Evolutionary conservation across 2,797 vertebrate genomes (phyloP), one percentile per base, ranked within the genome.

Genomic region (Coreius guichenoti): DNA sequence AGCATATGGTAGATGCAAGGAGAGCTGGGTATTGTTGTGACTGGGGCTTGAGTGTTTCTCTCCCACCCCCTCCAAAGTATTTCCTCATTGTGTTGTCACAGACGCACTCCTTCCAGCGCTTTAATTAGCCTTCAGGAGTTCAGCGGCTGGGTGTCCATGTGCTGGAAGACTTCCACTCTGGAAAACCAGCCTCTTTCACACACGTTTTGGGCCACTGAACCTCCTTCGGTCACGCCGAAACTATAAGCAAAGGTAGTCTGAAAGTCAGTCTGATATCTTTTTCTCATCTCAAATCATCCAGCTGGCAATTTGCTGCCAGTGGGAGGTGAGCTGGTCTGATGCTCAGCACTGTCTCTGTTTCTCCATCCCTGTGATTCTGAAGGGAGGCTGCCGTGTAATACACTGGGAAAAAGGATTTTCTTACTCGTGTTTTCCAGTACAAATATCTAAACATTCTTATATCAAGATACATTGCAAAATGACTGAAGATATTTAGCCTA

Each of bases 81-180:
- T 95, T 94, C 94, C 95, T 95, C 93, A 95, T 96, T 94, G 94
- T 95, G 94, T 94, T 96, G 95, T 96, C 94, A 94, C 93, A 93
- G 75, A 84, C 93, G 92, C 92, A 91, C 92, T 93, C 94, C 89
- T 92, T 92, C 91, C 91, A 91, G 92, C 92, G 84, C 91, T 93
- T 95, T 96, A 95, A 94, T 95, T 94, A 94, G 91, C 91, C 92
- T 93, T 92, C 93, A 92, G 88, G 84, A 94, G 94, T 93, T 92
- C 93, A 93, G 85, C 88, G 70, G 70, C 70, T 75, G 83, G 82
- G 81, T 21, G 84, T 84, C 82, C 49, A 17, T 54, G 54, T 86
- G 73, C 45, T 86, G 73, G 80, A 81, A 76, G 79, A 69, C 75
- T 86, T 86, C 51, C 81, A 73, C 75, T 68, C 13, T 29, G n/a